phyloP scores from a whole-genome alignment of 2,113 vertebrate species.

The Salvelinus sp. region DNA sequence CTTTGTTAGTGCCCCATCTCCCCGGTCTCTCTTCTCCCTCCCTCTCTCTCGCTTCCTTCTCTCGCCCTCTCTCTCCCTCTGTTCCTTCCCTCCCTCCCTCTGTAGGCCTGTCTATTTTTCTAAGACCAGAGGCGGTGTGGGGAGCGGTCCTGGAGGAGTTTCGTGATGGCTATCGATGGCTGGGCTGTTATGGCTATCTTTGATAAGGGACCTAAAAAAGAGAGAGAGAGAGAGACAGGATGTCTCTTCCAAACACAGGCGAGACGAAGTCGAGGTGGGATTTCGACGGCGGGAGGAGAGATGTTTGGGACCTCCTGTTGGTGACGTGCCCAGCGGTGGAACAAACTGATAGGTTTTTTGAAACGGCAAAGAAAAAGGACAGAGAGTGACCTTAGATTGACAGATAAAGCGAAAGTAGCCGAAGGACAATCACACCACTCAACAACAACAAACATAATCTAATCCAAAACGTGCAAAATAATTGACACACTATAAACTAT shows the following conservation, averaged over 20 bases:
- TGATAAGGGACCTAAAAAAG: conserved; percentile 69
- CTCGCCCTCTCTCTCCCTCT: conserved; percentile 8
- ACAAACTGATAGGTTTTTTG: not conserved
- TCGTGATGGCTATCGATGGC: conserved; percentile 72
- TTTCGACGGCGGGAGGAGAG: not conserved
- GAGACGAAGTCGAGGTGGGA: not conserved
- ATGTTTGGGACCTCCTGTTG: not conserved
- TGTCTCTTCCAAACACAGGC: conserved; percentile 52
- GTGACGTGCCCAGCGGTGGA: not conserved
- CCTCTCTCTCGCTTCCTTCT: conserved; percentile 10
- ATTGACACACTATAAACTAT: no score
- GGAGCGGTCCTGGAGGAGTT: conserved; percentile 67
- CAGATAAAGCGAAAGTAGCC: no score
- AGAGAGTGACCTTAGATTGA: no score
- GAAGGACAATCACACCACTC: no score
- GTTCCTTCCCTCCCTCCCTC: conserved; percentile 29
- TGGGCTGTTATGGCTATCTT: conserved; percentile 76
- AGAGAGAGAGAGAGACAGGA: conserved; percentile 17
- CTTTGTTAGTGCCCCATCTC: not conserved
- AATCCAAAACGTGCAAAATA: no score
- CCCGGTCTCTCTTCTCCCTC: conserved; percentile 9
- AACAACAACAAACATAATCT: no score
- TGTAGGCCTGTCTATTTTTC: conserved; percentile 69
- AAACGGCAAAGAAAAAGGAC: no score
- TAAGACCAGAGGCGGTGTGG: conserved; percentile 57